A percentile compares a stretch with the other conserved stretches of the same genome.
These are phyloP conservation scores for Tribolium freemani DNA, from an alignment of 2,888 invertebrate genomes.

Conservation along the genomic window DNA sequence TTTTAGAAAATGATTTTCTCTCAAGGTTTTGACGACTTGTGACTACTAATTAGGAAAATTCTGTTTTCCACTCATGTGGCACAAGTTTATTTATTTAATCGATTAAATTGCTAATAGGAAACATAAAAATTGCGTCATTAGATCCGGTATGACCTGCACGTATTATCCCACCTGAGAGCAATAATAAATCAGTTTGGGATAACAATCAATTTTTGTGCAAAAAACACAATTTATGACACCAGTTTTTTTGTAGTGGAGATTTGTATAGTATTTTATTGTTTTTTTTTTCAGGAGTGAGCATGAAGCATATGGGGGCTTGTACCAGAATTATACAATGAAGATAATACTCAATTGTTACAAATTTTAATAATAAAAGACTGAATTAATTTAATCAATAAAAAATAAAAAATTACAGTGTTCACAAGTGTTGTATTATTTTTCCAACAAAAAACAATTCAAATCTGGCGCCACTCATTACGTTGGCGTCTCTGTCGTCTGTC, in stretches of 20 bases:
- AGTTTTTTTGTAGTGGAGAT: no score
- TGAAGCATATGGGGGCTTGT: slow-evolving; percentile 38
- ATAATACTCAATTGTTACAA: not conserved
- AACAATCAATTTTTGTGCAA: no score
- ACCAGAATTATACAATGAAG: slow-evolving; percentile 10
- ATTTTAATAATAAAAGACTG: not conserved
- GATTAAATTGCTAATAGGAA: not conserved
- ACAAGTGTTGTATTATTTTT: no score
- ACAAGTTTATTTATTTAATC: not conserved
- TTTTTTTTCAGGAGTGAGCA: slow-evolving; percentile 38
- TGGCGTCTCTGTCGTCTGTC: not conserved
- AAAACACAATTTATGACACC: no score
- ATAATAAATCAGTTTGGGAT: no score
- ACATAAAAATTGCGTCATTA: not conserved
- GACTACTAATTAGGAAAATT: not conserved
- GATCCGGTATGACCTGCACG: not conserved
- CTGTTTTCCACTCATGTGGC: not conserved
- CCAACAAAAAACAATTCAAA: no score
- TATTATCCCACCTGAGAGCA: not conserved
- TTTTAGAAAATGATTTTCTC: not conserved
- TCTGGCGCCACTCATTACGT: no score
- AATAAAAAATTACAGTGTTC: not conserved
- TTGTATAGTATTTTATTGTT: not conserved
- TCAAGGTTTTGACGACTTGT: not conserved
- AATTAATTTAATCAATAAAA: not conserved